Percentiles rank a stretch among this genome's conserved stretches.
phyloP scores from a whole-genome alignment of 2,113 vertebrate species.

The Macroglossus sobrinus region DNA sequence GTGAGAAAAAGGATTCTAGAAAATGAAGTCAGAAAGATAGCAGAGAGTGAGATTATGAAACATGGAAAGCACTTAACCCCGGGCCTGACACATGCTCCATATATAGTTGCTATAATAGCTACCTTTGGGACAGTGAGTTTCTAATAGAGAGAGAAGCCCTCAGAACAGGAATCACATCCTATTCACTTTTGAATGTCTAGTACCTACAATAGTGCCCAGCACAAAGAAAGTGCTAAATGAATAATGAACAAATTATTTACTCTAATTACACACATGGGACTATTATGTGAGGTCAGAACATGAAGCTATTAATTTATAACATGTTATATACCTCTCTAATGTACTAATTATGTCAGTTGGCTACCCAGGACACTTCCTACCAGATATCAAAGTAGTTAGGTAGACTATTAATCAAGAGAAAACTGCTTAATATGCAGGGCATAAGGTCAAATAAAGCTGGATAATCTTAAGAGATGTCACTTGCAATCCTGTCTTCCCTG shows the following conservation, averaged over 20 bases:
- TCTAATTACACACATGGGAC: background rate
- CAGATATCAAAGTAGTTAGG: constrained; percentile 22
- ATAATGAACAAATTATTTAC: constrained; percentile 42
- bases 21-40: background rate
- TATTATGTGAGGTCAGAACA: background rate
- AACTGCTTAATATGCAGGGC: background rate
- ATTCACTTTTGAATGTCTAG: background rate
- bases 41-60: background rate
- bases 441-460: constrained; percentile 15
- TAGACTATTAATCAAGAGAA: constrained; percentile 40
- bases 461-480: background rate
- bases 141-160: background rate
- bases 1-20: background rate
- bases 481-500: background rate
- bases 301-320: constrained; percentile 46
- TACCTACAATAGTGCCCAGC: background rate
- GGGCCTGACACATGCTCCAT: background rate
- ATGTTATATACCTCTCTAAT: constrained; percentile 18
- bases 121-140: background rate
- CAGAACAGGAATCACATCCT: background rate
- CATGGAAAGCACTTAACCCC: background rate
- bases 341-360: constrained; percentile 33
- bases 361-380: background rate
- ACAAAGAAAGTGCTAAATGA: constrained; percentile 2
- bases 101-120: background rate